These are phyloP conservation scores for Podarcis raffonei DNA, from an alignment of 2,113 vertebrate species.

Conservation along the genomic window DNA sequence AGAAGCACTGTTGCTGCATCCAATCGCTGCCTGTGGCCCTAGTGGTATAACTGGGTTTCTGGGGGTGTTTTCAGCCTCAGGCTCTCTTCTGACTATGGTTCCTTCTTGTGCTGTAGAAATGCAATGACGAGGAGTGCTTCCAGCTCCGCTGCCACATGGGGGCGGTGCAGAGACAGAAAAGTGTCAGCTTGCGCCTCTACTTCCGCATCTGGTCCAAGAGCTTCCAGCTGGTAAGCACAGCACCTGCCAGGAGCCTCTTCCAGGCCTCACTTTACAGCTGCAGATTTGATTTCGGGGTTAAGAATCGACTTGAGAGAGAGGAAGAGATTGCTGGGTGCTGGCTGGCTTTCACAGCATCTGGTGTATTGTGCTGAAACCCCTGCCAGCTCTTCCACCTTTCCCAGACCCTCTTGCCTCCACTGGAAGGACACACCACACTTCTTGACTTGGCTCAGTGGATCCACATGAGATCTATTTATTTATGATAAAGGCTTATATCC, in stretches of 20 bases:
- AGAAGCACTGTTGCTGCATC: background rate
- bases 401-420: background rate
- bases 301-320: background rate
- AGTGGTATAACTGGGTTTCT: background rate
- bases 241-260: background rate
- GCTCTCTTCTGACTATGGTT: background rate
- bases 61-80: no score
- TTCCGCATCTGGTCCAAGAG: slow-evolving; percentile 88
- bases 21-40: background rate
- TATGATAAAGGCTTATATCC: background rate
- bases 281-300: background rate
- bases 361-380: background rate
- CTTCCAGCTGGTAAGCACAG: slow-evolving; percentile 79
- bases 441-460: background rate
- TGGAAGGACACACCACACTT: no score
- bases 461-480: background rate
- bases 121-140: slow-evolving; percentile 84
- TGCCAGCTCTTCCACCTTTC: background rate
- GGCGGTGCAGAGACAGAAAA: slow-evolving; percentile 81
- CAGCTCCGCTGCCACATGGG: slow-evolving; percentile 82
- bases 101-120: slow-evolving; percentile 75
- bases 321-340: background rate
- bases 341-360: background rate
- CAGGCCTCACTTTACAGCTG: background rate
- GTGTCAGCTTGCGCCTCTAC: slow-evolving; percentile 82